A percentile compares a stretch with the other conserved stretches of the same genome.
These are phyloP conservation scores for Anguilla megastoma DNA, from an alignment of 2,797 vertebrate genomes.

Conservation along the genomic window DNA sequence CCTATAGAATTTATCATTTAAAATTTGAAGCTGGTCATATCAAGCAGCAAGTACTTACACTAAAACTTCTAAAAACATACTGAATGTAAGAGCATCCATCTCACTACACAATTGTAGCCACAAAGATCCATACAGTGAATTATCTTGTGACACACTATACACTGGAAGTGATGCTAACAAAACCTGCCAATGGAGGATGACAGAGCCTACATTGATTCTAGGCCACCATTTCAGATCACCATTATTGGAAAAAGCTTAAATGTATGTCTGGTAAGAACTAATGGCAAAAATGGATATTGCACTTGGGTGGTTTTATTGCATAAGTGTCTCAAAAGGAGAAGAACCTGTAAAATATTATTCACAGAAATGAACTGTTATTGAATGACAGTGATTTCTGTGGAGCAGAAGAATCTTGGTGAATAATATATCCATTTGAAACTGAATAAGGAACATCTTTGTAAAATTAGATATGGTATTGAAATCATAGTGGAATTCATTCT, in stretches of 20 bases:
- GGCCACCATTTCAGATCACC: neutral
- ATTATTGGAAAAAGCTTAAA: neutral
- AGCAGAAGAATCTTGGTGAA: neutral
- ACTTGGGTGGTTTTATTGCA: neutral
- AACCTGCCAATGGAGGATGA: too few relatives aligned
- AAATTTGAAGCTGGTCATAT: too few relatives aligned
- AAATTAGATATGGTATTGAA: neutral
- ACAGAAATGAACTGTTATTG: neutral
- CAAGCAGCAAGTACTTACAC: too few relatives aligned
- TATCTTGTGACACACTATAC: too few relatives aligned
- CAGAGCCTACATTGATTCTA: neutral
- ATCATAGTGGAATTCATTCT: neutral
- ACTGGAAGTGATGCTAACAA: too few relatives aligned
- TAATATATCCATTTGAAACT: neutral
- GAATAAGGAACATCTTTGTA: neutral
- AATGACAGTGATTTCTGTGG: neutral
- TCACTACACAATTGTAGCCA: too few relatives aligned
- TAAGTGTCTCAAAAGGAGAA: neutral
- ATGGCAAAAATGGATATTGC: neutral
- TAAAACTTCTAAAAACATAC: too few relatives aligned
- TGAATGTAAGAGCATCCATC: too few relatives aligned
- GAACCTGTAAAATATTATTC: neutral
- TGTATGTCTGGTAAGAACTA: neutral
- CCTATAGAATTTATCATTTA: too few relatives aligned
- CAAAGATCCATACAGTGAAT: too few relatives aligned